A percentile compares a stretch with the other conserved stretches of the same genome.
Evolutionary conservation across 2,888 invertebrate species (phyloP).

Genomic region (Phasia obesa): DNA sequence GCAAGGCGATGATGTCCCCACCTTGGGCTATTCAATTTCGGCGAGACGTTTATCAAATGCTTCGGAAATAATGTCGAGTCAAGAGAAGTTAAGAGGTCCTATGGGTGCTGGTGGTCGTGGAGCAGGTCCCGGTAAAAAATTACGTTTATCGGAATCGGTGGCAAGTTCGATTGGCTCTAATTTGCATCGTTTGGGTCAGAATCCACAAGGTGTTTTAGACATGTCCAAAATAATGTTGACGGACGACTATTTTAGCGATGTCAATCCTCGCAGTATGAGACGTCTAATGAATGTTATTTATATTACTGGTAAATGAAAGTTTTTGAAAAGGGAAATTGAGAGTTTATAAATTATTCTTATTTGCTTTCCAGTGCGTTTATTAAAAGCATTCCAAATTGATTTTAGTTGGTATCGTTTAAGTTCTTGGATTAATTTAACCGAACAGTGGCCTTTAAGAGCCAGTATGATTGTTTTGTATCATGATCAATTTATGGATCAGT

Average conservation of each 20-base stretch:
- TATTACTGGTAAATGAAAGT: constrained; percentile 88
- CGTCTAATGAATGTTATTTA: constrained; percentile 98
- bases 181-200: constrained; percentile 89
- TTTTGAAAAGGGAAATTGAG: neutral
- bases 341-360: too few species aligned
- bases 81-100: constrained; percentile 87
- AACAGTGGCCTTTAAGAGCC: constrained; percentile 99
- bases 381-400: constrained; percentile 99
- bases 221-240: constrained; percentile 93
- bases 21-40: constrained; percentile 84
- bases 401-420: constrained; percentile 99
- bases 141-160: constrained; percentile 93
- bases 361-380: constrained; percentile 88
- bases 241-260: constrained; percentile 99
- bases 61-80: constrained; percentile 91
- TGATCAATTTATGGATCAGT: constrained; percentile 92
- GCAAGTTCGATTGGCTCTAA: constrained; percentile 96
- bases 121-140: constrained; percentile 84
- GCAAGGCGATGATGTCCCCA: constrained; percentile 79
- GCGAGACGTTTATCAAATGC: constrained; percentile 90
- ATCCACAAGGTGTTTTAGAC: constrained; percentile 84
- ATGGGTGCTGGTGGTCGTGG: constrained; percentile 81
- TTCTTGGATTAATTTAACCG: constrained; percentile 98
- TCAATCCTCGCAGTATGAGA: constrained; percentile 98
- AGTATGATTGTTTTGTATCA: constrained; percentile 98